Evolutionary conservation across 2,888 invertebrate genomes (phyloP).

Genomic region (Volucella inanis): DNA sequence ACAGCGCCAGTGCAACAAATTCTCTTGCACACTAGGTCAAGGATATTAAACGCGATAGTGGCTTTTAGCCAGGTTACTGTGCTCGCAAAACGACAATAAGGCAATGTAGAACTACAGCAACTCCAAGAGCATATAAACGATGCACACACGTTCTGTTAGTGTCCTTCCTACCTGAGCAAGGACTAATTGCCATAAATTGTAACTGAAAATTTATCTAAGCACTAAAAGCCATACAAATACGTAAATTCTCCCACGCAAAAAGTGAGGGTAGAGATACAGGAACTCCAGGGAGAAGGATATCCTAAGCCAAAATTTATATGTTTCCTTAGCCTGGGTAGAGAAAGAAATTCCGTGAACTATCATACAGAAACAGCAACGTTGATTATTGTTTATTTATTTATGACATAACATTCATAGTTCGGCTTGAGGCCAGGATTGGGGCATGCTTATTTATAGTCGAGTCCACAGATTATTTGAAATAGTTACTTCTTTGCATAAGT

Average conservation of each 20-base stretch:
- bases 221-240: constrained; percentile 35
- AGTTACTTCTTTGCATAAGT: too few relatives aligned
- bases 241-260: constrained; percentile 10
- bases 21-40: constrained; percentile 59
- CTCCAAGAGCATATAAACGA: neutral
- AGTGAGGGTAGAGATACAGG: neutral
- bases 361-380: too few relatives aligned
- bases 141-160: neutral
- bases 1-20: constrained; percentile 16
- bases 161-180: constrained; percentile 17
- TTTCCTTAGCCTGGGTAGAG: neutral
- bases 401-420: neutral
- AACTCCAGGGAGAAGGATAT: neutral
- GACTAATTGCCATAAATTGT: constrained; percentile 62
- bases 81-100: neutral
- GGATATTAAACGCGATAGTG: constrained; percentile 45
- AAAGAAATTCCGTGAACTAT: too few relatives aligned
- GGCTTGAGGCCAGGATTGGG: too few relatives aligned
- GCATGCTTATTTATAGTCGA: too few relatives aligned
- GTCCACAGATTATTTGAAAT: too few relatives aligned
- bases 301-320: constrained; percentile 18
- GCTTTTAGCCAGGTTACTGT: constrained; percentile 27
- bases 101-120: neutral
- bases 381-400: constrained; percentile 13
- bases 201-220: constrained; percentile 53